Evolutionary conservation across 2,113 vertebrate genomes (phyloP), one percentile per base, ranked within the genome.

Genomic region (Rhadina sibilatrix): DNA sequence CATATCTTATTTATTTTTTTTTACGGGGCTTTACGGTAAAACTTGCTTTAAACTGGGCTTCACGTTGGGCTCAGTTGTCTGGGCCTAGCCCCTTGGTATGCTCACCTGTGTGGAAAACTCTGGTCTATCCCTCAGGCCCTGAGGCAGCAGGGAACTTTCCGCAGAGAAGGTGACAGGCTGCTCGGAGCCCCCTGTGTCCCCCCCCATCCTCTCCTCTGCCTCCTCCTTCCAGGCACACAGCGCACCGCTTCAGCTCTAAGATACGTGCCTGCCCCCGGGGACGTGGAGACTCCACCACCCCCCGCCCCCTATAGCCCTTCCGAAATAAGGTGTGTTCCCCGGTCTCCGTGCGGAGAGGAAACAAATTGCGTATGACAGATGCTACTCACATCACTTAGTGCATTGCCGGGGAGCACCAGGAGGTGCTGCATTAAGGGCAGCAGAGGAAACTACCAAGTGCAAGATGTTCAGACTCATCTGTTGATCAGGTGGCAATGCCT

Each of bases 91-190:
- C 37, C 33, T 80, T 5, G 16, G 3, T 61, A 33, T 79, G 49
- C 82, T 86, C 64, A 69, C 84, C 82, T 76, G 59, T 56, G 54
- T 61, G 84, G 66, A 42, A 91, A 83, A 94, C 57, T 95, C 84
- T 15, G 37, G 12, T 35, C 22, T 28, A n/a, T 17, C 42, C 46
- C 37, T 76, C 35, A 83, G 95, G 93, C 87, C 94, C 50, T 38
- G 59, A 91, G 71, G 78, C 66, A 80, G 30, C 33, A 56, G 94
- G 92, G 84, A 96, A 96, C 90, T 97, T 97, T 92, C 70, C 44
- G 59, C 59, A 69, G 95, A 69, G 78, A n/a, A 19, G 76, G 57
- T 79, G 49, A 75, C 52, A 25, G 64, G 78, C 79, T 88, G 61
- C 56, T 70, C 7, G 15, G 35, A 85, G 18, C 35, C 49, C 53